A percentile compares a stretch with the other conserved stretches of the same genome.
phyloP scores from a whole-genome alignment of 2,888 invertebrate genomes.

The Drosophila planitibia region DNA sequence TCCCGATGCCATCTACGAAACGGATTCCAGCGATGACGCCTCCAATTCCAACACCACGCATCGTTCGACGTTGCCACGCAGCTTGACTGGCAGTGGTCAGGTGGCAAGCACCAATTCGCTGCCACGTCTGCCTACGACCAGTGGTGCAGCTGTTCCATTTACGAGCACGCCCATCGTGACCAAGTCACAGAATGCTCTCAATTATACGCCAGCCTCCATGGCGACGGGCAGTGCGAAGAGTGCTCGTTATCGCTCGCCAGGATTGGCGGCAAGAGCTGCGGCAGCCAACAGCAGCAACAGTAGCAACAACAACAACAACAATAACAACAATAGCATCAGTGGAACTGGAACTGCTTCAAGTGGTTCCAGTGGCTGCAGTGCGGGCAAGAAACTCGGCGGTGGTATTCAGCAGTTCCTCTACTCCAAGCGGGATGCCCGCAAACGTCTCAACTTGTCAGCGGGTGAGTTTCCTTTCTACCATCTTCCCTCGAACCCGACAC shows the following conservation, averaged over 20 bases:
- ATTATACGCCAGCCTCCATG: slow-evolving; percentile 62
- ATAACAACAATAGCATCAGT: slow-evolving; percentile 64
- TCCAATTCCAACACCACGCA: slow-evolving; percentile 67
- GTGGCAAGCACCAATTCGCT: slow-evolving; percentile 90
- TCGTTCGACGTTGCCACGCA: slow-evolving; percentile 88
- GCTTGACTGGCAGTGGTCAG: slow-evolving; percentile 86
- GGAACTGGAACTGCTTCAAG: slow-evolving; percentile 12
- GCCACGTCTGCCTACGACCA: slow-evolving; percentile 90
- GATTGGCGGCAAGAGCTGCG: slow-evolving; percentile 85
- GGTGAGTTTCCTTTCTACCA: slow-evolving; percentile 86
- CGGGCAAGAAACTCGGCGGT: slow-evolving; percentile 88
- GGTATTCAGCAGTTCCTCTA: slow-evolving; percentile 89
- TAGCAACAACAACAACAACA: slow-evolving; percentile 81
- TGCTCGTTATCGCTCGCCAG: slow-evolving; percentile 94
- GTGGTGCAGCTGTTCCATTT: slow-evolving; percentile 63
- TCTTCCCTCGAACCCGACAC: neutral
- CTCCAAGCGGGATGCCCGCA: slow-evolving; percentile 87
- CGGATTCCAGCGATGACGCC: slow-evolving; percentile 81
- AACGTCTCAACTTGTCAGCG: slow-evolving; percentile 85
- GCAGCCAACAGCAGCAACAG: slow-evolving; percentile 79
- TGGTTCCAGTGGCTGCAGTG: slow-evolving; percentile 67
- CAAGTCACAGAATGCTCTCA: slow-evolving; percentile 88
- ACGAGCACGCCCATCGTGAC: slow-evolving; percentile 86
- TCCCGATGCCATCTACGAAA: slow-evolving; percentile 86
- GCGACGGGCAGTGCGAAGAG: slow-evolving; percentile 90